Conservation (phyloP, 2,888 invertebrate genomes). For the Glaucopsyche alexis region DNA sequence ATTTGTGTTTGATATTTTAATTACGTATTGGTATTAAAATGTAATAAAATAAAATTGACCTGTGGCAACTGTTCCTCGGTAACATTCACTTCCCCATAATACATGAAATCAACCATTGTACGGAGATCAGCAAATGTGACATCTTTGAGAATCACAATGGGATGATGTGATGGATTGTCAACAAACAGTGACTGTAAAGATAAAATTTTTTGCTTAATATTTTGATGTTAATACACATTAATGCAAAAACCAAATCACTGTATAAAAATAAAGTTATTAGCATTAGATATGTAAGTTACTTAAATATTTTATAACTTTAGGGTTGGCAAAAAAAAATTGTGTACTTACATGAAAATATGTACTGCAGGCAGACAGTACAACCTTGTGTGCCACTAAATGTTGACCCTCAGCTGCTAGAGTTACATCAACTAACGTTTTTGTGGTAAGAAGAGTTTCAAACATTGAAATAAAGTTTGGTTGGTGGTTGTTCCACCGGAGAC, state of each 20-base stretch:
- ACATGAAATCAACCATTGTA: slow-evolving; percentile 95
- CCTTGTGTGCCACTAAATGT: slow-evolving; percentile 93
- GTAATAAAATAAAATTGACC: slow-evolving; percentile 53
- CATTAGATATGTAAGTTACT: too few species aligned
- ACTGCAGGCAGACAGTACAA: slow-evolving; percentile 94
- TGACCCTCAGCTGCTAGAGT: slow-evolving; percentile 95
- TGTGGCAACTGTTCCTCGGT: slow-evolving; percentile 92
- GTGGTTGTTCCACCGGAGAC: slow-evolving; percentile 95
- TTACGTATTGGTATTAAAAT: neutral
- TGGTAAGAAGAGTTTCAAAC: slow-evolving; percentile 90
- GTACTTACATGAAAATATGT: slow-evolving; percentile 91
- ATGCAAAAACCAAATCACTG: neutral
- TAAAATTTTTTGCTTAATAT: neutral
- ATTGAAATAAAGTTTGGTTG: slow-evolving; percentile 95
- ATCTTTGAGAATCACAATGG: slow-evolving; percentile 94
- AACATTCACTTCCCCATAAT: slow-evolving; percentile 95
- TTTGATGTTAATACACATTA: neutral
- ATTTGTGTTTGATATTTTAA: neutral
- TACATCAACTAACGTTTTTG: slow-evolving; percentile 92
- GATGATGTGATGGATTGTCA: slow-evolving; percentile 92
- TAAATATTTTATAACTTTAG: too few species aligned
- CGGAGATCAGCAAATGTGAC: slow-evolving; percentile 91
- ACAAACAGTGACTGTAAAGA: slow-evolving; percentile 86
- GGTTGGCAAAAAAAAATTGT: neutral
- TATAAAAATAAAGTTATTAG: too few species aligned